Percentiles rank a stretch among this genome's conserved stretches.
phyloP scores from a whole-genome alignment of 1,140 invertebrate species.

The Bombus turneri region DNA sequence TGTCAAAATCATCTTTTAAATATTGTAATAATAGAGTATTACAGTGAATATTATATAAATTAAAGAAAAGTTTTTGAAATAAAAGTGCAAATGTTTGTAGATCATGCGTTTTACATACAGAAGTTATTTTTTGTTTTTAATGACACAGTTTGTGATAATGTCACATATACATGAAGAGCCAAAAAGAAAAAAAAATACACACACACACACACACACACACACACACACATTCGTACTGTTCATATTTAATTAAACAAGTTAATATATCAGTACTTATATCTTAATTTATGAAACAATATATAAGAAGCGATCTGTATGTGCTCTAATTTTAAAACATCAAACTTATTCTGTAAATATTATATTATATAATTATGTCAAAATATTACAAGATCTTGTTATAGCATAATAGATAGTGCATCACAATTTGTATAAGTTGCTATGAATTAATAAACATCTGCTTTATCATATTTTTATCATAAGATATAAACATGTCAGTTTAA shows the following conservation, averaged over 20 bases:
- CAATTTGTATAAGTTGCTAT: constrained; percentile 28
- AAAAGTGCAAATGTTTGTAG: not conserved
- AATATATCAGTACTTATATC: constrained; percentile 20
- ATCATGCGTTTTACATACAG: constrained; percentile 16
- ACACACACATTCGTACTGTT: constrained; percentile 9
- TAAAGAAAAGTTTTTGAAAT: constrained; percentile 11
- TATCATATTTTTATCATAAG: constrained; percentile 45
- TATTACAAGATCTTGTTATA: constrained; percentile 13
- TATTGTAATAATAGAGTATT: constrained; percentile 32
- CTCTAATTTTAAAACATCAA: constrained; percentile 23
- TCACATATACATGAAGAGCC: constrained; percentile 18
- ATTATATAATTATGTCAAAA: not conserved
- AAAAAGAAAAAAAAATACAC: too few species aligned
- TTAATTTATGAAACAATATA: constrained; percentile 38
- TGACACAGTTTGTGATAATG: constrained; percentile 51
- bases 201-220: too few species aligned
- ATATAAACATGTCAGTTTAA: constrained; percentile 18
- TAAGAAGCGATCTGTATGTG: constrained; percentile 29
- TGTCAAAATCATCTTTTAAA: constrained; percentile 40
- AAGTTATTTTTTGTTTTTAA: constrained; percentile 38
- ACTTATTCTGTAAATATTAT: constrained; percentile 27
- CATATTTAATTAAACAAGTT: constrained; percentile 29
- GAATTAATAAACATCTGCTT: constrained; percentile 8
- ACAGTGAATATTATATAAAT: not conserved
- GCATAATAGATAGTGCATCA: constrained; percentile 6